A percentile compares a stretch with the other conserved stretches of the same genome.
These are phyloP conservation scores for Malurus elegans DNA, from an alignment of 2,113 vertebrate species.

Conservation along the genomic window DNA sequence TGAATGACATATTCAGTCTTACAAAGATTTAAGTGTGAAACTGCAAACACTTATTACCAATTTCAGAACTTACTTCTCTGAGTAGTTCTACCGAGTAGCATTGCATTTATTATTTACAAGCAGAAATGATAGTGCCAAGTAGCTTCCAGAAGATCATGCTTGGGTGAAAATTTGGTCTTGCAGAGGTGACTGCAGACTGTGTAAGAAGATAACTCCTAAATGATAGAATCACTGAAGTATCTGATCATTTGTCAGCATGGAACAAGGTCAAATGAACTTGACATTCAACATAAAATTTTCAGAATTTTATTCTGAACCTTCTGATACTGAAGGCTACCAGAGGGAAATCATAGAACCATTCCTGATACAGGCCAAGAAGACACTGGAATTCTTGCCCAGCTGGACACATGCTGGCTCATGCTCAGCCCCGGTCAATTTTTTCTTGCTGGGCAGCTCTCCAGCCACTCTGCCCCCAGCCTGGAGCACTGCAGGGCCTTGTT, in stretches of 20 bases:
- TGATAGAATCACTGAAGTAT: neutral
- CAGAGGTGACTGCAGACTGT: neutral
- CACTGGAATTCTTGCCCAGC: too few relatives aligned
- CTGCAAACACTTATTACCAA: neutral
- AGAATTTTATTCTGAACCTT: neutral
- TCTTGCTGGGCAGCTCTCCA: neutral
- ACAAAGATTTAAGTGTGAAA: neutral
- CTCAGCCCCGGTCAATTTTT: fast-evolving
- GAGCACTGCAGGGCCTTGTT: neutral
- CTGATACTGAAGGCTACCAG: neutral
- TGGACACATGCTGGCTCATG: fast-evolving
- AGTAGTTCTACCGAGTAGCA: neutral
- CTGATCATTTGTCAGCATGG: neutral
- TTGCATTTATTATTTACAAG: neutral
- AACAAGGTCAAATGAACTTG: neutral
- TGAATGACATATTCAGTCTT: neutral
- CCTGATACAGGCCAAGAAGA: neutral
- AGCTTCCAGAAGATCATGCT: neutral
- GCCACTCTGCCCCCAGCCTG: neutral
- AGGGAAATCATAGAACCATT: neutral
- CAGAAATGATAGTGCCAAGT: neutral
- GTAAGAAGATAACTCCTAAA: neutral
- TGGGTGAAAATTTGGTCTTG: neutral
- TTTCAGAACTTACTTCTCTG: neutral
- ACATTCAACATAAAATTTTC: neutral